Base-by-base conservation (phyloP, 2,888 invertebrate species). In the Nephrotoma appendiculata region DNA sequence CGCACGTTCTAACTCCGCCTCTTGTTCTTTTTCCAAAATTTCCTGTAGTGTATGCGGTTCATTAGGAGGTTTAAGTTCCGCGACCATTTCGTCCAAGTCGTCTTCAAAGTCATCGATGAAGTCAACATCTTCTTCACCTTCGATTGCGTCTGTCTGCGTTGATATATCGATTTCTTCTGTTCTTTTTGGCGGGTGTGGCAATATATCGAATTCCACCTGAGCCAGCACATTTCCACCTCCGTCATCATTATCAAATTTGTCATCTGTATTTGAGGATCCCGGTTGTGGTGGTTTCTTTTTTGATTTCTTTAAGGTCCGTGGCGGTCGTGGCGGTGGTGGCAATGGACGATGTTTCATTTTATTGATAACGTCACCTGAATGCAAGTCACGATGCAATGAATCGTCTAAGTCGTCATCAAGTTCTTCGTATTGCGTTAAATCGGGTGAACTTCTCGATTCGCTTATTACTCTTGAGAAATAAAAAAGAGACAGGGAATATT, bases 311-410 rank as follows among this genome's bases (percentile, higher is more conserved):
- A 93, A 93, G 41, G 93, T 93, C 88, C 97, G 93, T 0, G 96
- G 96, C 52, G 97, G 97, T 87, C 97, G 92, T 1, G 97, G 97
- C 0, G 97, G 97, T 5, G 97, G 95, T 1, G 97, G 97, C 88
- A 97, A 91, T 0, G 97, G 97, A 88, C 97, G 93, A 88, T 95
- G 95, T 91, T 96, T 96, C 95, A 97, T 97, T 92, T 95, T 96
- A 89, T 94, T 95, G 2, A 97, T 93, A 83, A 96, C 93, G 88
- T 95, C 95, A 7, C 95, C 96, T 31, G 96, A 96, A 88, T 95
- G 94, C 85, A 96, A 91, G 89, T 95, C 93, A 89, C 94, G 94
- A 86, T 93, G 93, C 84, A 89, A 90, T 44, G 89, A 89, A 52
- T 87, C 87, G 11, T 89, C 89, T 86, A 88, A 88, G 86, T 89